These are phyloP conservation scores for Volucella inanis DNA, from an alignment of 2,888 invertebrate species.

Conservation along the genomic window DNA sequence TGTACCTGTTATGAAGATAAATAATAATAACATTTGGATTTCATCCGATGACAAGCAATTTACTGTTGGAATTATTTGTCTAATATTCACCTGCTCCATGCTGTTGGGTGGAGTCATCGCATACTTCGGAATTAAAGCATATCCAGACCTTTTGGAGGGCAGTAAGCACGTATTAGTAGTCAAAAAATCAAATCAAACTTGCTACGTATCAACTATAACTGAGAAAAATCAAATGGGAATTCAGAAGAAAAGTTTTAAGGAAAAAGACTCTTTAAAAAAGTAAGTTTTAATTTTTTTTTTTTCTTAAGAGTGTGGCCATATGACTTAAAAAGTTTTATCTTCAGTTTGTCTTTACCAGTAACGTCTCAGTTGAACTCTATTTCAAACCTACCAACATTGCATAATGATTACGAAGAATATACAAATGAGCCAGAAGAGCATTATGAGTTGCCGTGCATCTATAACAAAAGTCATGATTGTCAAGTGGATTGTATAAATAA, in stretches of 20 bases:
- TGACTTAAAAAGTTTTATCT: constrained; percentile 4
- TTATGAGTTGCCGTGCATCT: constrained; percentile 62
- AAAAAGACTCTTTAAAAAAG: constrained; percentile 64
- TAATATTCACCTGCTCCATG: constrained; percentile 78
- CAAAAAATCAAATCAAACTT: constrained; percentile 77
- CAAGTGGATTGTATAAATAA: constrained; percentile 74
- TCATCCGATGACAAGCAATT: constrained; percentile 77
- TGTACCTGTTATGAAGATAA: constrained; percentile 73
- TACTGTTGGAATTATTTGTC: constrained; percentile 78
- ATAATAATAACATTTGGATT: constrained; percentile 75
- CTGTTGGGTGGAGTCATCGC: constrained; percentile 78
- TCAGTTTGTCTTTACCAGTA: constrained; percentile 60
- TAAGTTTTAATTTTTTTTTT: constrained; percentile 27
- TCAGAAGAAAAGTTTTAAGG: constrained; percentile 49
- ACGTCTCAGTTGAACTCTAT: constrained; percentile 58
- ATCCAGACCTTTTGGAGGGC: constrained; percentile 80
- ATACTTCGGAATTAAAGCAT: constrained; percentile 79
- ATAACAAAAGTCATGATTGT: constrained; percentile 61
- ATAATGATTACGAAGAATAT: not conserved
- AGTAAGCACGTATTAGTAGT: constrained; percentile 79
- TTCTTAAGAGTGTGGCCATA: not conserved
- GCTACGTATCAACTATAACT: constrained; percentile 78
- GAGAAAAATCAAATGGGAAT: constrained; percentile 75
- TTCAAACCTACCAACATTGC: not conserved
- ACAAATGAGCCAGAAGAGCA: constrained; percentile 34